Conservation (phyloP, 2,113 vertebrate genomes). For the Elephas maximus region DNA sequence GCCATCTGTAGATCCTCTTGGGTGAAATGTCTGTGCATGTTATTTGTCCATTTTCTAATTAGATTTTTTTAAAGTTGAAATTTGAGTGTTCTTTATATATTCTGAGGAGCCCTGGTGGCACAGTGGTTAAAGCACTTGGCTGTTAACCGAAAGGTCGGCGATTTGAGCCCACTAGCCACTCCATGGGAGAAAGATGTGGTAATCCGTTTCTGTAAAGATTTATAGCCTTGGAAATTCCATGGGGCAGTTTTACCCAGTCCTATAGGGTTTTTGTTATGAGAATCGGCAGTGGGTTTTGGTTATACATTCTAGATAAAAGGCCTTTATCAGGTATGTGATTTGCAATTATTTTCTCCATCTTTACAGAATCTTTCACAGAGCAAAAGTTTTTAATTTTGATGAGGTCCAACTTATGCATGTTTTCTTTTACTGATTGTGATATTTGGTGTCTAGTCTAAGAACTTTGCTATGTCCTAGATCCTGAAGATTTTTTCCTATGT, state of each 20-base stretch:
- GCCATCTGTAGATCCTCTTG: too few relatives aligned
- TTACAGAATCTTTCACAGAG: not conserved
- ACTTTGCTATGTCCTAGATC: not conserved
- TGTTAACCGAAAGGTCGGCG: too few relatives aligned
- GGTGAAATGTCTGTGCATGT: too few relatives aligned
- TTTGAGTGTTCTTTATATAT: not conserved
- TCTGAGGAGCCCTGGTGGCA: too few relatives aligned
- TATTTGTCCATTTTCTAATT: not conserved
- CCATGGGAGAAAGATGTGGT: too few relatives aligned
- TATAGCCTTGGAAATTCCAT: too few relatives aligned
- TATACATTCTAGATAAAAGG: not conserved
- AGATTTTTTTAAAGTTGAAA: not conserved
- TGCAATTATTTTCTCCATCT: not conserved
- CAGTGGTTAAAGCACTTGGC: too few relatives aligned
- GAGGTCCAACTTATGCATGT: not conserved
- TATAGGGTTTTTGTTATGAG: too few relatives aligned
- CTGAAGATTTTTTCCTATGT: not conserved
- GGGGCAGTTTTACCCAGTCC: too few relatives aligned
- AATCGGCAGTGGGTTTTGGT: too few relatives aligned
- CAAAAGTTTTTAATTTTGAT: not conserved
- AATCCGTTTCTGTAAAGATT: too few relatives aligned
- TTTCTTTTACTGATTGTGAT: not conserved
- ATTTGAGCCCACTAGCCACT: too few relatives aligned
- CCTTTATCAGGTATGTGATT: not conserved
- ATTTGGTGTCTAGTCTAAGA: slow-evolving; percentile 25